Evolutionary conservation across 2,888 invertebrate species (phyloP).

Genomic region (Brenthis hecate): DNA sequence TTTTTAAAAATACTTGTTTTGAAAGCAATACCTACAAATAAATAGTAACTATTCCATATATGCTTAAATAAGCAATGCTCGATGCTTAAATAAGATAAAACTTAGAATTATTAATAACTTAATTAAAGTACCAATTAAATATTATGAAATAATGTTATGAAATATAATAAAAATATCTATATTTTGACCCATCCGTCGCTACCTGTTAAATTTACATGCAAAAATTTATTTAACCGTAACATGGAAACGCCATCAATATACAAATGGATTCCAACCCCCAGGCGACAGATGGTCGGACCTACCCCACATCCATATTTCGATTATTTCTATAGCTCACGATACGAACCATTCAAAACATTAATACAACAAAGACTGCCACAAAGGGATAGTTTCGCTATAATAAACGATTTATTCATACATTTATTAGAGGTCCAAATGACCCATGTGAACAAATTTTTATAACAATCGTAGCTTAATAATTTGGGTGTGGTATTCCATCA

Average conservation of each 20-base stretch:
- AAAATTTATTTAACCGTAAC: constrained; percentile 45
- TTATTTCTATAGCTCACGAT: constrained; percentile 52
- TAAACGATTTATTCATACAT: constrained; percentile 40
- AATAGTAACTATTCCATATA: no score
- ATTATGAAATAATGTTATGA: background rate
- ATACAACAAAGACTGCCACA: constrained; percentile 51
- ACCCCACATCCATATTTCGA: constrained; percentile 56
- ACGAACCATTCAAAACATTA: constrained; percentile 49
- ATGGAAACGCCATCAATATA: constrained; percentile 56
- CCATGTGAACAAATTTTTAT: constrained; percentile 36
- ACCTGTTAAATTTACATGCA: constrained; percentile 37
- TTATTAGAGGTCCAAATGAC: constrained; percentile 36
- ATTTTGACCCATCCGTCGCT: background rate
- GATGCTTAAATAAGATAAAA: no score
- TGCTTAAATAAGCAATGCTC: no score
- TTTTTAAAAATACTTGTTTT: no score
- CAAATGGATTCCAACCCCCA: constrained; percentile 46
- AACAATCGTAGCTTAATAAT: constrained; percentile 12
- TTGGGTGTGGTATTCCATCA: constrained; percentile 1
- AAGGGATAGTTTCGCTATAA: constrained; percentile 42
- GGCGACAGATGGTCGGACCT: constrained; percentile 65
- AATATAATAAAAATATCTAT: background rate
- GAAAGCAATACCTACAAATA: no score
- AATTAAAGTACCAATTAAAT: background rate
- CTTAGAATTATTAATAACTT: no score